Conservation (phyloP, 2,113 vertebrate genomes). For the Oxyura jamaicensis region DNA sequence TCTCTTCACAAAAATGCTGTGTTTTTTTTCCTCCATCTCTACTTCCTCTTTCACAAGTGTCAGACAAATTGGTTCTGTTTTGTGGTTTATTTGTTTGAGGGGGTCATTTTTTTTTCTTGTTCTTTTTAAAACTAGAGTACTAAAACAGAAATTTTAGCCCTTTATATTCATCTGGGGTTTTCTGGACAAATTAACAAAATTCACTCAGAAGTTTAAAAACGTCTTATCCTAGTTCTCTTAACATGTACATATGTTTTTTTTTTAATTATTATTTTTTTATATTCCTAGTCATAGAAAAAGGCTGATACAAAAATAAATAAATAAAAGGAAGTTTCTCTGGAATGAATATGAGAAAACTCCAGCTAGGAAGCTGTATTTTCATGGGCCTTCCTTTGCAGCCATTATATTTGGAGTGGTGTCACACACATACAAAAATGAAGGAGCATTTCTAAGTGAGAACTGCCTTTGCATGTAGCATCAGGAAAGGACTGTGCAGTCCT, state of each 20-base stretch:
- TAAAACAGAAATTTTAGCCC: background rate
- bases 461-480: background rate
- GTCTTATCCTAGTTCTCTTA: background rate
- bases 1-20: background rate
- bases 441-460: background rate
- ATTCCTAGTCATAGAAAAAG: background rate
- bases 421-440: background rate
- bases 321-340: background rate
- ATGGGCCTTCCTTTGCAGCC: background rate
- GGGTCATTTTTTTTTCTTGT: background rate
- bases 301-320: background rate
- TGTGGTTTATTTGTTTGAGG: background rate
- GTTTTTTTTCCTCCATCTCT: background rate
- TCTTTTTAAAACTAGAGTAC: background rate
- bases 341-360: background rate
- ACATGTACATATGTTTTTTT: background rate
- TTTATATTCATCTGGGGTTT: background rate
- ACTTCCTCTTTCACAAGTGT: conserved; percentile 53
- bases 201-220: background rate
- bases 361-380: background rate
- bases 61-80: conserved; percentile 18
- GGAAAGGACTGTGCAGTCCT: background rate
- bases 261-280: background rate
- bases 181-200: conserved; percentile 2
- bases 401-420: background rate